Base-by-base conservation (phyloP, 1,140 invertebrate species). In the Euwallacea similis region DNA sequence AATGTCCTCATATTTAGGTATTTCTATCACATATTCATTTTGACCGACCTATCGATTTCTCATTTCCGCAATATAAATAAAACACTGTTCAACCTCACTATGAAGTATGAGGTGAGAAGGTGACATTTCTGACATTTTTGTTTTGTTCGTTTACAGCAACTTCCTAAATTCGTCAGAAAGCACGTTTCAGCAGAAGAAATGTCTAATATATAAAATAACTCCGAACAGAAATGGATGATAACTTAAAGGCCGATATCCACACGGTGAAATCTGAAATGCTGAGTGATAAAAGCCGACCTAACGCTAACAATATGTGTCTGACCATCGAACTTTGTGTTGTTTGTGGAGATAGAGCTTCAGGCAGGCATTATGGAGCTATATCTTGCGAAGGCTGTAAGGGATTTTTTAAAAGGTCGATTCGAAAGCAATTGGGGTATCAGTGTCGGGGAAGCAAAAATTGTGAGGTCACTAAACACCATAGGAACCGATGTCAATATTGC, bases 401-500 rank as follows among this genome's bases (percentile, higher is more conserved):
- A 0, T 96, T 96, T 83, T 96, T 96, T 82, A 96, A 96, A 81
- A 85, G 94, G 0, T 94, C 92, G 13, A 97, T 98, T 76, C 89
- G 96, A 53, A 98, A 98, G 83, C 93, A 97, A 82, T 83, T 98
- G 66, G 96, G 95, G 56, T 99, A 98, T 83, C 93, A 96, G 69
- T 99, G 97, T 81, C 87, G 96, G 15, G 95, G 96, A 21, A 92
- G 87, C 70, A 96, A 97, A 84, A 94, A 95, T 80, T 99, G 97
- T 81, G 94, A 97, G 83, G 95, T 99, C 56, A 98, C 95, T 53
- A 98, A 98, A 83, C 94, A 97, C 79, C 95, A 97, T 82, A 87
- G 97, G 61, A 98, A 99, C 85, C 88, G 97, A 67, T 99, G 97
- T 84, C 97, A 99, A 85, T 98, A 97, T 84, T 99, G 97, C 84